A percentile compares a stretch with the other conserved stretches of the same genome.
Evolutionary conservation across 30 jellyfish, hydroid and myxozoan species (phyloP).

Genomic region (Mastigias papua): DNA sequence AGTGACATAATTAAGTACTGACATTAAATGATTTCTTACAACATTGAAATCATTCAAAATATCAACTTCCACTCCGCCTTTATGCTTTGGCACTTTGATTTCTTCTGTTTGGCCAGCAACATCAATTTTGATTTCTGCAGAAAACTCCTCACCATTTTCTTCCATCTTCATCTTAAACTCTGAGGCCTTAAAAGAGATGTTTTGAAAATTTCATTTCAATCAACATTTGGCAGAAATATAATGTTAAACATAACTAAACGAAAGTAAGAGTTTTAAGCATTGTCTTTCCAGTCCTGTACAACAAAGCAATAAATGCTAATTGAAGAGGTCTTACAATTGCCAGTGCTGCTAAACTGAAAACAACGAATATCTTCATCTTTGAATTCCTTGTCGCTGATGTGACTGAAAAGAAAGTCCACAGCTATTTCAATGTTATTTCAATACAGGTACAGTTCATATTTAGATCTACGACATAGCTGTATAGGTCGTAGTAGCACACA

Average conservation of each 20-base stretch:
- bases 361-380: background rate
- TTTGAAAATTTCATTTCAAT: too few species aligned
- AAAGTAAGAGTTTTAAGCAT: too few species aligned
- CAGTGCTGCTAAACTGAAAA: background rate
- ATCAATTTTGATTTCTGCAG: slow-evolving; percentile 31
- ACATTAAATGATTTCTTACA: slow-evolving; percentile 2
- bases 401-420: too few species aligned
- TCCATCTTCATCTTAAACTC: slow-evolving; percentile 35
- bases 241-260: too few species aligned
- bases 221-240: too few species aligned
- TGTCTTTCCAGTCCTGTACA: too few species aligned
- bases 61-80: slow-evolving; percentile 48
- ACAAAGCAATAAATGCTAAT: too few species aligned
- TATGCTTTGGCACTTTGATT: slow-evolving; percentile 43
- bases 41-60: slow-evolving; percentile 41
- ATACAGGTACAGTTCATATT: too few species aligned
- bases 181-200: slow-evolving; percentile 19
- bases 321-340: background rate
- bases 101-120: slow-evolving; percentile 54
- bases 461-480: too few species aligned
- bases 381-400: too few species aligned
- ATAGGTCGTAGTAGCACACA: too few species aligned
- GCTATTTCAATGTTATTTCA: too few species aligned
- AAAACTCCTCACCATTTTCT: slow-evolving; percentile 51
- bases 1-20: background rate